Base-by-base conservation (phyloP, 2,113 vertebrate species). In the Mohoua ochrocephala region DNA sequence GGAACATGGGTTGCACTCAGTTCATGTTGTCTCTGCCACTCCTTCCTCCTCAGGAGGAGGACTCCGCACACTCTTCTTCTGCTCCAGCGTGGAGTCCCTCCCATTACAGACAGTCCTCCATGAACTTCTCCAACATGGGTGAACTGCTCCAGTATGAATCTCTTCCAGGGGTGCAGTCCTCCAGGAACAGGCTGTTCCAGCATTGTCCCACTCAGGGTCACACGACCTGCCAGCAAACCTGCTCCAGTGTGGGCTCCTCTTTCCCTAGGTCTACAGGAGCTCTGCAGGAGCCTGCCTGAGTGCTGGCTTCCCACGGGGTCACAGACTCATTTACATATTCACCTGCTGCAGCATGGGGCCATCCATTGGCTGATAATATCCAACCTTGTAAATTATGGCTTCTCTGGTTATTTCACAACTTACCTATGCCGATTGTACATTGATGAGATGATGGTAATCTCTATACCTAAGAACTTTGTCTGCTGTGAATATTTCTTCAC, bases 241-340 rank as follows among this genome's bases (percentile, higher is more conserved):
- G 6, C 16, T 53, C 20, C 15, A 23, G 4, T 42, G 21, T 31
- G 15, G 22, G 5, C 21, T 80, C 22, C 14, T 47, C 13, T 27
- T 53, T 53, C 41, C 0, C 0, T 47, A 24, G 13, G 7, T 68
- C 13, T n/a, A 21, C 6, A 15, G 49, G 17, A n/a, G n/a, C n/a
- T 57, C 21, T 42, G 14, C 35, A 60, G n/a, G 28, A 68, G 13
- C 23, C 61, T 60, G 6, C 19, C 22, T 21, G 33, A 45, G 28
- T 41, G 13, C 24, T 45, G 28, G 20, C 39, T 53, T 30, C 33
- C 53, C 28, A 18, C 5, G 31, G 28, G 10, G 9, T 21, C 53
- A 60, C 60, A 67, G 9, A 6, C 20, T 45, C 45, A 30, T 52
- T 39, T 45, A 53, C 13, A 20, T 10, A n/a, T 26, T 28, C 33